These are phyloP conservation scores for Tetragnatha versicolor DNA, from an alignment of 1,140 invertebrate species.

Conservation along the genomic window DNA sequence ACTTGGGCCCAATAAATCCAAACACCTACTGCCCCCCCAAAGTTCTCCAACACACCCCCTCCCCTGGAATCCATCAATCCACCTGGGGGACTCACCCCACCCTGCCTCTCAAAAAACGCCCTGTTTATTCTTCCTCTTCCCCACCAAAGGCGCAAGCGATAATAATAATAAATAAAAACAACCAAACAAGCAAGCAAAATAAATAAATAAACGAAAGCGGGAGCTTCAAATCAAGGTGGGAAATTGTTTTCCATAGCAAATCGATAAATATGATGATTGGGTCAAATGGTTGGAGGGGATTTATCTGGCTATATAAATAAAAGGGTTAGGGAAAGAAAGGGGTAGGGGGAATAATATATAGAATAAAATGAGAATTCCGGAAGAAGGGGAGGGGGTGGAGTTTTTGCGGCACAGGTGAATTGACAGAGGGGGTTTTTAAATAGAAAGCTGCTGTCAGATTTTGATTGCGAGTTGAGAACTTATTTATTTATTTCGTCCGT, in stretches of 20 bases:
- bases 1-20: too few relatives aligned
- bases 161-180: background rate
- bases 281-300: conserved; percentile 38
- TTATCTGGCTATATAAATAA: conserved; percentile 55
- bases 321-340: conserved; percentile 5
- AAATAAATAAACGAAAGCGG: conserved; percentile 36
- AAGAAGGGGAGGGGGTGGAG: background rate
- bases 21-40: too few relatives aligned
- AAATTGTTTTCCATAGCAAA: conserved; percentile 54
- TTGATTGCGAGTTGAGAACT: conserved; percentile 20
- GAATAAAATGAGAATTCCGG: conserved; percentile 47
- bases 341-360: conserved; percentile 21
- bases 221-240: background rate
- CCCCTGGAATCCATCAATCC: too few relatives aligned
- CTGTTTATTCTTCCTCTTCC: too few relatives aligned
- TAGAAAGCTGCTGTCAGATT: conserved; percentile 49
- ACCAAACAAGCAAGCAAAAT: conserved; percentile 27
- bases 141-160: conserved; percentile 22
- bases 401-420: background rate
- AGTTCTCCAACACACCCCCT: too few relatives aligned
- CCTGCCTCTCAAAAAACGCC: too few relatives aligned
- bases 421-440: conserved; percentile 33
- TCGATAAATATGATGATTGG: conserved; percentile 56
- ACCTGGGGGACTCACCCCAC: too few relatives aligned
- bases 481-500: conserved; percentile 7